Base-by-base conservation (phyloP, 2,113 vertebrate genomes). In the Grammomys surdaster region DNA sequence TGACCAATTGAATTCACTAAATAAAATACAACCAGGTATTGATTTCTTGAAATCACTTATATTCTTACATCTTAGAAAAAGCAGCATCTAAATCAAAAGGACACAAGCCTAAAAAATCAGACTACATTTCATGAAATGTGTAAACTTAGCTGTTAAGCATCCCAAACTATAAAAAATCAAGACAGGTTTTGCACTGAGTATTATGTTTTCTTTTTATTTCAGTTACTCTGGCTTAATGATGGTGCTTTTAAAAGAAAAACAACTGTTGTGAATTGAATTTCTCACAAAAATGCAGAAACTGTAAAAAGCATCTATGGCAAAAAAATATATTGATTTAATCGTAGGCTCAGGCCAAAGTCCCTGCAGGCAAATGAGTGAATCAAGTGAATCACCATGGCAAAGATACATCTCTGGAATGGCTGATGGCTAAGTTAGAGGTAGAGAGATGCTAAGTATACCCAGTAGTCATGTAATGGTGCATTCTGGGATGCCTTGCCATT, bases 31-130 rank as follows among this genome's bases (percentile, higher is more conserved):
- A 82, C 16, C 8, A 69, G 58, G n/a, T 77, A 88, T 9, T 76
- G 8, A 84, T 92, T 76, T 77, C n/a, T 95, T 93, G 8, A 76
- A 92, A 67, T 58, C 22, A 56, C 46, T 31, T 88, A 24, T n/a
- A 48, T 88, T 60, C 43, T 92, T 76, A 82, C 11, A 88, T 36
- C 31, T 82, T 36, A 56, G 67, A 60, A 77, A 86, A 48, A 28
- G 24, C 19, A 58, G 2, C 9, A 4, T 84, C 48, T 84, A 40
- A 89, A 24, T 33, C 17, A 58, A 75, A 70, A 70, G 26, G 60
- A 33, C 51, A 20, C 24, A 96, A 72, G 24, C 46, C 28, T 80
- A 40, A 89, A 90, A 65, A 87, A 54, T 33, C 24, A 1, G 0
- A 46, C 76, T 82, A 26, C 3, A 40, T 81, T 90, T 81, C 10